Evolutionary conservation across 2,888 invertebrate species (phyloP), one percentile per base, ranked within the genome.

Genomic region (Ypsolopha scabrella): DNA sequence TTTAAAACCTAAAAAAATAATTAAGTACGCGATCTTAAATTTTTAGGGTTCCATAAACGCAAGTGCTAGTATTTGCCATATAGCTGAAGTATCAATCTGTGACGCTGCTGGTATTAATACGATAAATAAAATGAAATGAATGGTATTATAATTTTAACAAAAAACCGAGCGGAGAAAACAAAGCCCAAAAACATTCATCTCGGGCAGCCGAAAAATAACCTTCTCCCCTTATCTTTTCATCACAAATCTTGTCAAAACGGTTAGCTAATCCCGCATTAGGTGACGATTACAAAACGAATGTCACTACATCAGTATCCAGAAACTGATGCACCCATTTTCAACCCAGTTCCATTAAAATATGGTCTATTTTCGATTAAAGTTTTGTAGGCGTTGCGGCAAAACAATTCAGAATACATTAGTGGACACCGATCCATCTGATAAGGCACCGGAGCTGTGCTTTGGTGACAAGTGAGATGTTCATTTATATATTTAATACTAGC

Each of bases 341-440:
- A 24, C 24, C 59, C 59, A 55, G 48, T n/a, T 1, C 4, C n/a
- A 52, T 49, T 7, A 43, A 0, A 50, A 57, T 68, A 74, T 64
- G 63, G 67, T 60, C 51, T 46, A 65, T 54, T 61, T 59, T 24
- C 24, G 24, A 24, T 24, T 24, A 24, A 24, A 2, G 24, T 24
- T 24, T 24, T 24, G 24, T 24, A 24, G 24, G 50, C 48, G 63
- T 70, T 61, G 71, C 67, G 71, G 65, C 68, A 69, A 65, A 72
- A 72, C 72, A 72, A 78, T 76, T 78, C 75, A 70, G 80, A 85
- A 83, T 80, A 75, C 74, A 49, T 52, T 50, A 73, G 68, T 77
- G 72, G 79, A 81, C 79, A 77, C 69, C 72, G 85, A 85, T 85
- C 81, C 80, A 78, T 81, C 80, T 76, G 85, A 85, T 85, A 85